These are phyloP conservation scores for Pseudorectes ferrugineus DNA, from an alignment of 2,113 vertebrate species.

Conservation along the genomic window DNA sequence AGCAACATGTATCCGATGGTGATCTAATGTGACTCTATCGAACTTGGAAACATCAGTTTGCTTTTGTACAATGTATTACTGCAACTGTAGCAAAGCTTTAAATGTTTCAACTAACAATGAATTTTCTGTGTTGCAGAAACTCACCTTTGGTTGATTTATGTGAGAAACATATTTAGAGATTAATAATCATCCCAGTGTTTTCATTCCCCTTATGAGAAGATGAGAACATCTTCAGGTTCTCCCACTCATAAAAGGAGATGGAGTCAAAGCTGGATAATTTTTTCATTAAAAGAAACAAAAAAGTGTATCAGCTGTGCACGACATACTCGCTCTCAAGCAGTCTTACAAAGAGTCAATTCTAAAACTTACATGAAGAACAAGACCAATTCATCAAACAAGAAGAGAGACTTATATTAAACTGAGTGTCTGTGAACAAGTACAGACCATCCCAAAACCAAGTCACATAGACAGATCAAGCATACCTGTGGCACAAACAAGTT, in stretches of 20 bases:
- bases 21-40: background rate
- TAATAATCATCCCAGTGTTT: background rate
- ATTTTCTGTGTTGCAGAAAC: background rate
- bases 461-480: too few relatives aligned
- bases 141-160: background rate
- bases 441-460: too few relatives aligned
- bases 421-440: background rate
- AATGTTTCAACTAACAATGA: background rate
- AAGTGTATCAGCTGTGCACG: background rate
- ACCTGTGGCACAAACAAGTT: too few relatives aligned
- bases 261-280: background rate
- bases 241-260: background rate
- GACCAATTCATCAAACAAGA: background rate
- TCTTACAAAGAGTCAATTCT: background rate
- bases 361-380: background rate
- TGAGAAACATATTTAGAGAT: background rate
- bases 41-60: background rate
- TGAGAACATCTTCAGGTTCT: constrained; percentile 1
- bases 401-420: background rate
- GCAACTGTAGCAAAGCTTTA: background rate
- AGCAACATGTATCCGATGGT: rapidly evolving
- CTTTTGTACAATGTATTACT: background rate
- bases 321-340: background rate
- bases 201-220: background rate
- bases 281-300: constrained; percentile 14